Conservation (phyloP, 2,113 vertebrate species). For the Zosterops pallidus region DNA sequence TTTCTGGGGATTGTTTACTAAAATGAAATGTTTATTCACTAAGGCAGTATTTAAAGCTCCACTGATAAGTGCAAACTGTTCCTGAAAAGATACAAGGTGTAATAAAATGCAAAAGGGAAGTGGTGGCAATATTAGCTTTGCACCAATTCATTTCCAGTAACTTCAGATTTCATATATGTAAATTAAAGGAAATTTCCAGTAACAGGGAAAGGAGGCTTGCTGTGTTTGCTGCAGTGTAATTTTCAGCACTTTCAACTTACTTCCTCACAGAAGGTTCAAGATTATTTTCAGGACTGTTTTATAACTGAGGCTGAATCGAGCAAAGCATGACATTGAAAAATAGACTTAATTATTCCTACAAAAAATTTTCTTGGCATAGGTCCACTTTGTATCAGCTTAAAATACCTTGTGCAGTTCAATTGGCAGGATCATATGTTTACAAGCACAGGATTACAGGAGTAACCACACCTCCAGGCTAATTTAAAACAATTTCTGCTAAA, state of each 20-base stretch:
- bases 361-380: conserved; percentile 42
- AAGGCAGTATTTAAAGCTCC: conserved; percentile 57
- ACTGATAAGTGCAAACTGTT: conserved; percentile 45
- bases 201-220: neutral
- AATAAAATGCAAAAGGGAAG: conserved; percentile 9
- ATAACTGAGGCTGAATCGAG: neutral
- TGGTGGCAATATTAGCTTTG: conserved; percentile 5
- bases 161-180: neutral
- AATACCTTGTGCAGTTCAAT: neutral
- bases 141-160: conserved; percentile 15
- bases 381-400: conserved; percentile 37
- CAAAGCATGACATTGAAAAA: conserved; percentile 53
- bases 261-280: neutral
- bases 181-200: conserved; percentile 1
- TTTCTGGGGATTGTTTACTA: conserved; percentile 63
- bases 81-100: conserved; percentile 41
- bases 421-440: conserved; percentile 53
- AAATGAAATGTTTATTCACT: conserved; percentile 50
- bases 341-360: conserved; percentile 42
- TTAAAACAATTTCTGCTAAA: conserved; percentile 55
- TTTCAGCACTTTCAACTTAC: neutral
- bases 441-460: conserved; percentile 39
- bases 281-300: conserved; percentile 43
- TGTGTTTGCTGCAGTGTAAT: neutral
- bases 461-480: conserved; percentile 56